Percentiles rank a stretch among this genome's conserved stretches.
These are phyloP conservation scores for Mus spretus DNA, from an alignment of 2,797 vertebrate genomes.

Conservation along the genomic window DNA sequence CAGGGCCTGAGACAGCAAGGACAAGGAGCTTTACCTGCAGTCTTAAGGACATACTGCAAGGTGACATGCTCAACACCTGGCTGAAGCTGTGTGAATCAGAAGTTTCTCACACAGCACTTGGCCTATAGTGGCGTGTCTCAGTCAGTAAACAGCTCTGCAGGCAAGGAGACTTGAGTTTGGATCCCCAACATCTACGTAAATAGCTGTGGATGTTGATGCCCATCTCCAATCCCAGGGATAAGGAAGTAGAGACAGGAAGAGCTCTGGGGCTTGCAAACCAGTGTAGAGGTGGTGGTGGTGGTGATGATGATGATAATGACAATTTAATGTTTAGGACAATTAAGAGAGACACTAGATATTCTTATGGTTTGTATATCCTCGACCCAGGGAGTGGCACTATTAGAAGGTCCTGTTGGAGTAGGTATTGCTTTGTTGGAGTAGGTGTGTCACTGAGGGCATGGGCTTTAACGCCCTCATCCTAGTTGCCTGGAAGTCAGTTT, in stretches of 20 bases:
- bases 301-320: neutral
- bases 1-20: neutral
- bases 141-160: neutral
- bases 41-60: neutral
- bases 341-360: neutral
- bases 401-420: too few species aligned
- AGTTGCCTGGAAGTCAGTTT: neutral
- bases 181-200: neutral
- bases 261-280: neutral
- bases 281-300: neutral
- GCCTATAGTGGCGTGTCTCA: neutral
- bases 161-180: neutral
- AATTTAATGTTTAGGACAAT: neutral
- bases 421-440: too few species aligned
- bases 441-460: too few species aligned
- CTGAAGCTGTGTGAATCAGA: neutral
- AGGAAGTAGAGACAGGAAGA: neutral
- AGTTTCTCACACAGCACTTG: neutral
- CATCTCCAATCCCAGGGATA: neutral
- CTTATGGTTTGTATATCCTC: neutral
- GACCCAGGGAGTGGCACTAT: too few species aligned
- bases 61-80: neutral
- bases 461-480: neutral
- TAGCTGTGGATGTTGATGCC: neutral
- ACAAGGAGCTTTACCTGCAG: too few species aligned